Evolutionary conservation across 64 coral and sea anemone species (phyloP), one percentile per base, ranked within the genome.

Genomic region (Acropora tenuis): DNA sequence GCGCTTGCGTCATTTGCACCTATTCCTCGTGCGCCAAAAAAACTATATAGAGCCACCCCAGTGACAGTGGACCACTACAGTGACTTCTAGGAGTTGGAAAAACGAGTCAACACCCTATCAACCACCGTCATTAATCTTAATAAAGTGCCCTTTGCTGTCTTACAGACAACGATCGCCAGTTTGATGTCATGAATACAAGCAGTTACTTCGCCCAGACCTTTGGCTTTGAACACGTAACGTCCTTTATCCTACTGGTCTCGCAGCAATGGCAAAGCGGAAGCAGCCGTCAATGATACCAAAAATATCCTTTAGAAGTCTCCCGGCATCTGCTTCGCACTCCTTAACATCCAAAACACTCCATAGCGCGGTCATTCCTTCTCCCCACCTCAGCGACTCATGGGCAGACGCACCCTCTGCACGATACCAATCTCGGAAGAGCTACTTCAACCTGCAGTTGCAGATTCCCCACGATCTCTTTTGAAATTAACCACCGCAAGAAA

Each of bases 301-400:
- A 73, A 73, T 16, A 83, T 82, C 49, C 47, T 90, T 20, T 79
- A 87, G 15, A 90, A 90, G 82, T 61, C 80, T 30, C 16, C 52
- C 5, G 88, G 90, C 59, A 17, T 90, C 47, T 83, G 9, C 48
- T 86, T 4, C 30, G 30, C 30, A 30, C 30, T 30, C 30, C 88
- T 94, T 18, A 86, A 86, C 43, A 87, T 79, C 46, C 41, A 61
- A 90, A 95, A 81, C 30, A 95, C 82, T 8, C 82, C 88, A 3
- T 76, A 59, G 8, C 17, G 73, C 74, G 60, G 74, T 10, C 47
- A 75, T 47, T 74, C 65, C 43, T 95, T 82, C 55, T 91, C 89
- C 52, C 78, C 86, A 84, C 71, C 78, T 16, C 94, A 96, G 77
- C 3, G 74, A 44, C 17, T 77, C 50, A 73, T 88, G 69, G 74